These are phyloP conservation scores for Spodoptera frugiperda DNA, from an alignment of 1,140 invertebrate genomes.

Conservation along the genomic window DNA sequence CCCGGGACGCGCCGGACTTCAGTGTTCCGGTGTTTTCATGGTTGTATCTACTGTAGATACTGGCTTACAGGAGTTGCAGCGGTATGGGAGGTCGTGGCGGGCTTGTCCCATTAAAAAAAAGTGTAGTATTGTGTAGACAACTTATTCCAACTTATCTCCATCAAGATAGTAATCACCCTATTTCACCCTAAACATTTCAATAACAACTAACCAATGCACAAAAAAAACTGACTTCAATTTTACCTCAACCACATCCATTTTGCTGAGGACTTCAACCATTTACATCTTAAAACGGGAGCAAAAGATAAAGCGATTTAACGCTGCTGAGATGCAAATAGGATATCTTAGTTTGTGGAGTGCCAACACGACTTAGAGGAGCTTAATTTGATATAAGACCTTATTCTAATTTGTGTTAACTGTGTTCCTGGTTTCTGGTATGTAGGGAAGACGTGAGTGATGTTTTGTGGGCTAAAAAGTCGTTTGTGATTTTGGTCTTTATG, in stretches of 20 bases:
- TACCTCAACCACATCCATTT: constrained; percentile 16
- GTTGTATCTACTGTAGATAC: too few species aligned
- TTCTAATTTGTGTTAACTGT: constrained; percentile 34
- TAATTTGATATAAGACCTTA: constrained; percentile 28
- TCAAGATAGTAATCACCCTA: too few species aligned
- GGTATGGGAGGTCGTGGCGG: too few species aligned
- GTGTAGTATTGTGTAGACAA: too few species aligned
- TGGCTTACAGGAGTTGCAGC: too few species aligned
- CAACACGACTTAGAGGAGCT: constrained; percentile 36
- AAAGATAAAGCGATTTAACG: constrained; percentile 45
- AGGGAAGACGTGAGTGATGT: neutral
- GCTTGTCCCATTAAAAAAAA: too few species aligned
- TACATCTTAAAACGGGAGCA: constrained; percentile 25
- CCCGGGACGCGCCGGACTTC: too few species aligned
- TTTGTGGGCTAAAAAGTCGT: neutral
- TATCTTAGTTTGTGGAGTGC: constrained; percentile 38
- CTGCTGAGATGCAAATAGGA: constrained; percentile 33
- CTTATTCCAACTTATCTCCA: too few species aligned
- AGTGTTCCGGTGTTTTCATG: too few species aligned
- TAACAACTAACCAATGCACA: neutral
- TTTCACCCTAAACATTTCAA: neutral
- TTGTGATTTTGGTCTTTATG: too few species aligned
- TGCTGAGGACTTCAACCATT: neutral
- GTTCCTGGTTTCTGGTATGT: neutral
- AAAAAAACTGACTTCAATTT: constrained; percentile 13